Evolutionary conservation across 2,113 vertebrate genomes (phyloP).

Genomic region (Sander vitreus): DNA sequence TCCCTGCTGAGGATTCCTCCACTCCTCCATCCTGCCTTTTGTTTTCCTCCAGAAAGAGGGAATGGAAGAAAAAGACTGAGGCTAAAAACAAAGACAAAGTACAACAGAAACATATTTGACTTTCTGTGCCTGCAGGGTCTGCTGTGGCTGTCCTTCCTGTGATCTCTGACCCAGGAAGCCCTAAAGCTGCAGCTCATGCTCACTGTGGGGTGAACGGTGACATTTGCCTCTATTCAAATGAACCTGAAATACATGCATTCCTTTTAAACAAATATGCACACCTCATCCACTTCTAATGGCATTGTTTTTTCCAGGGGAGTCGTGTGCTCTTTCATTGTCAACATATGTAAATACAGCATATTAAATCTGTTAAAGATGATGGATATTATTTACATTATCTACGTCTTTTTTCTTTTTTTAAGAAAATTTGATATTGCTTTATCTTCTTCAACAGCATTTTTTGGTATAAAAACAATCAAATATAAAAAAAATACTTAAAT

Average conservation of each 20-base stretch:
- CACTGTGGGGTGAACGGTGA: slow-evolving; percentile 25
- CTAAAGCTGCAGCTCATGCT: slow-evolving; percentile 3
- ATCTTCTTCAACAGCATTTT: neutral
- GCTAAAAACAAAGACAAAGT: neutral
- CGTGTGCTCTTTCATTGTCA: neutral
- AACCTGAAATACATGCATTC: slow-evolving; percentile 21
- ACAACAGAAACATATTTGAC: slow-evolving; percentile 10
- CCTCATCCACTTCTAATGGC: neutral
- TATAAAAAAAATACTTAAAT: too few species aligned
- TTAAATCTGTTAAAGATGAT: neutral
- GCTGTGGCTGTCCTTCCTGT: slow-evolving; percentile 33
- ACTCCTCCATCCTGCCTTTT: slow-evolving; percentile 36
- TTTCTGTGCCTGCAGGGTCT: slow-evolving; percentile 20
- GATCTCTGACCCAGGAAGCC: slow-evolving; percentile 42
- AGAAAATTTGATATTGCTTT: neutral
- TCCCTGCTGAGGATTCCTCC: slow-evolving; percentile 34
- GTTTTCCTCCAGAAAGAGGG: neutral
- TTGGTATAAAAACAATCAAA: too few species aligned
- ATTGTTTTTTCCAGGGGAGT: neutral
- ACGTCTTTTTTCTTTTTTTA: too few species aligned
- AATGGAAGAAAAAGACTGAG: neutral
- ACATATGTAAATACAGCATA: neutral
- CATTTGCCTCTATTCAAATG: slow-evolving; percentile 55
- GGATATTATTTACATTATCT: too few species aligned
- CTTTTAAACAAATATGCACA: neutral